Evolutionary conservation across 1,140 invertebrate genomes (phyloP).

Genomic region (Zaprionus gabonicus): DNA sequence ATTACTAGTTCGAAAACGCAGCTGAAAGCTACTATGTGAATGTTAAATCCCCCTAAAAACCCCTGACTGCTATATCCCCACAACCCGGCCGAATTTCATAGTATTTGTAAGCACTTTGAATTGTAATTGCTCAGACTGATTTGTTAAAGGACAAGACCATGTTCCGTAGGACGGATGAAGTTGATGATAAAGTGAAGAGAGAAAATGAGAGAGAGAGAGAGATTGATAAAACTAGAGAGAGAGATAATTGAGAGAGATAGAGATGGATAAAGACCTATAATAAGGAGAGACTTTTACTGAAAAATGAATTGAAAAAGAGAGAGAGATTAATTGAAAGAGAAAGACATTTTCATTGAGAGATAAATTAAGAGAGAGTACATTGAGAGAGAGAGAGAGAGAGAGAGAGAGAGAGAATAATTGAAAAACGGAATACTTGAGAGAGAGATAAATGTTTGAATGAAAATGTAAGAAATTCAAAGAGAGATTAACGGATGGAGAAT

Average conservation of each 20-base stretch:
- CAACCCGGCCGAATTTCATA: neutral
- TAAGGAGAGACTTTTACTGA: neutral
- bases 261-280: neutral
- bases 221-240: conserved; percentile 9
- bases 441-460: neutral
- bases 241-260: neutral
- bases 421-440: neutral
- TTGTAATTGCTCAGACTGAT: conserved; percentile 81
- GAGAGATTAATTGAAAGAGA: neutral
- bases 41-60: neutral
- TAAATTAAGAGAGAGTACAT: conserved; percentile 3
- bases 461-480: conserved; percentile 4
- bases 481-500: neutral
- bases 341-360: neutral
- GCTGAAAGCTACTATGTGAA: neutral
- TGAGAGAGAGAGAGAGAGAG: neutral
- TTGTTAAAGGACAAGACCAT: conserved; percentile 46
- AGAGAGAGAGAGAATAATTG: neutral
- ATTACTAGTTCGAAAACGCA: conserved; percentile 57
- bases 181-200: neutral
- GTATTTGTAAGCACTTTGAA: conserved; percentile 62
- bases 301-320: neutral
- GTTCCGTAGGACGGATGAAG: conserved; percentile 3
- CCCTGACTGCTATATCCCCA: neutral
- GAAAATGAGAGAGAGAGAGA: neutral